These are phyloP conservation scores for Bubo blakistoni DNA, from an alignment of 2,113 vertebrate species.

Conservation along the genomic window DNA sequence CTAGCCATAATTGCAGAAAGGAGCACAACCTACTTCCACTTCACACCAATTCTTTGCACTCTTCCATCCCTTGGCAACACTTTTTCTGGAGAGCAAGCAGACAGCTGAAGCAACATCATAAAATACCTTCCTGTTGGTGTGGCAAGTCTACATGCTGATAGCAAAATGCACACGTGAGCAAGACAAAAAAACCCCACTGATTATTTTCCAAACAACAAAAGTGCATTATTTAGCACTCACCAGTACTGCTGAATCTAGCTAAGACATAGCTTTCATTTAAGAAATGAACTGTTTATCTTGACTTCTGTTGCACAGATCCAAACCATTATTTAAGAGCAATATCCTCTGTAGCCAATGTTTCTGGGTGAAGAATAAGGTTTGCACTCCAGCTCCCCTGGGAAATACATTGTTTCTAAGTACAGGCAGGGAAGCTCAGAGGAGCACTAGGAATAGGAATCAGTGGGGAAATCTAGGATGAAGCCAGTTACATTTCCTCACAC, in stretches of 20 bases:
- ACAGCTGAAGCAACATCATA: neutral
- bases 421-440: neutral
- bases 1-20: rapidly evolving
- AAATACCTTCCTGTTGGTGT: neutral
- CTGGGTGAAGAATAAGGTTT: neutral
- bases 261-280: neutral
- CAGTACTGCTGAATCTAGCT: neutral
- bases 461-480: neutral
- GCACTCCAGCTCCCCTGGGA: neutral
- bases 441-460: neutral
- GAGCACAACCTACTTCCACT: neutral
- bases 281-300: neutral
- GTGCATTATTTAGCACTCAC: neutral
- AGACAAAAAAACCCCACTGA: neutral
- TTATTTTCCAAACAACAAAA: neutral
- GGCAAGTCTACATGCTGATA: neutral
- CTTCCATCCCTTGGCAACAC: neutral
- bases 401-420: neutral
- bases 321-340: neutral
- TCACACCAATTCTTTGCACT: neutral
- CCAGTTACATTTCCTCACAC: constrained; percentile 1
- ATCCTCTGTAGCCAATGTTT: neutral
- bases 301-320: neutral
- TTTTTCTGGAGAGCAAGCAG: neutral
- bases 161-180: neutral